phyloP scores from a whole-genome alignment of 2,888 invertebrate species.

The Steinernema carpocapsae region DNA sequence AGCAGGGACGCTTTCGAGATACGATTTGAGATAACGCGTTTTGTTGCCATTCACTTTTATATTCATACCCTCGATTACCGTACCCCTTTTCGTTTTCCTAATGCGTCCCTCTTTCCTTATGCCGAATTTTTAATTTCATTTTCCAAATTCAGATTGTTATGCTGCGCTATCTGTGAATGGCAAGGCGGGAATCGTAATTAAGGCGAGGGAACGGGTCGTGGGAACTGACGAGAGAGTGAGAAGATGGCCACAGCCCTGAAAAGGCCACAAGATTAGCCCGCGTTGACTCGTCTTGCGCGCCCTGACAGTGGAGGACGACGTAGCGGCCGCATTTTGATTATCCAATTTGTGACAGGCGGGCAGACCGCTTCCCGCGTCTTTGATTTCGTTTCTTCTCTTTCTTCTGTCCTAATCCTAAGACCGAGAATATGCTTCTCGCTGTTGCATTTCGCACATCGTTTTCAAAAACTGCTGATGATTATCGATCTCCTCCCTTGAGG shows the following conservation, averaged over 20 bases:
- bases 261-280: conserved; percentile 20
- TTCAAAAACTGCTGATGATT: conserved; percentile 22
- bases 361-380: background rate
- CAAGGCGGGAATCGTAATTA: background rate
- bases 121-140: background rate
- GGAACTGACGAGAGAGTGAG: conserved; percentile 4
- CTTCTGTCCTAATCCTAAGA: no score
- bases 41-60: no score
- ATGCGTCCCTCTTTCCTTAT: background rate
- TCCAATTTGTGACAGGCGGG: conserved; percentile 32
- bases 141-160: conserved; percentile 7
- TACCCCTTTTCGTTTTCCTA: background rate
- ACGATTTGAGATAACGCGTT: no score
- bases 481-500: background rate
- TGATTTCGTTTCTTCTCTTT: no score
- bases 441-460: conserved; percentile 21
- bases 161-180: background rate
- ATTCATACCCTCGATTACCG: background rate
- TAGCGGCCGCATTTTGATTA: conserved; percentile 26
- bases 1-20: no score
- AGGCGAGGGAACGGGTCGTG: conserved; percentile 22
- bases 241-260: conserved; percentile 1
- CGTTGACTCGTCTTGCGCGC: conserved; percentile 4
- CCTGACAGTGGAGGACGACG: background rate
- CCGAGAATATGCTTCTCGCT: no score